phyloP scores from a whole-genome alignment of 2,888 invertebrate genomes.

The Dolichomitus sp. region DNA sequence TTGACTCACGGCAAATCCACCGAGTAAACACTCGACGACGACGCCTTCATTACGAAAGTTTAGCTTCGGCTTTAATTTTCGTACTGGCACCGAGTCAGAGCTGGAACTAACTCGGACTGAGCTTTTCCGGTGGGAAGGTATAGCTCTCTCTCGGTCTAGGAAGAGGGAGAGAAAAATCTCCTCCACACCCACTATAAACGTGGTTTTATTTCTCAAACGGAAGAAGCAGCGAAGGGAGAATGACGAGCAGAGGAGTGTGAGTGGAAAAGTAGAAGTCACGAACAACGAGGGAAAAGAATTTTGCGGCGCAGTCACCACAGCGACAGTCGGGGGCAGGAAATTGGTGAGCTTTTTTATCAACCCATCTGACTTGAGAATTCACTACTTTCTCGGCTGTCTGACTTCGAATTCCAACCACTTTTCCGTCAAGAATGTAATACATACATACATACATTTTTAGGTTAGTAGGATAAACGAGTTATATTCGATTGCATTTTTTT shows the following conservation, averaged over 20 bases:
- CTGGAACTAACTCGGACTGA: slow-evolving; percentile 72
- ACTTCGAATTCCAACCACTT: neutral
- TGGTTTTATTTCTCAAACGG: slow-evolving; percentile 7
- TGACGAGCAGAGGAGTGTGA: neutral
- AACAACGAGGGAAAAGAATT: neutral
- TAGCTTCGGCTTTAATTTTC: slow-evolving; percentile 77
- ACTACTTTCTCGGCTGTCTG: neutral
- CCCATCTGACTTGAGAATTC: neutral
- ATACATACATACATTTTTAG: too few relatives aligned
- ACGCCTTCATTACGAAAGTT: slow-evolving; percentile 78
- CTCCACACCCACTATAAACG: slow-evolving; percentile 8
- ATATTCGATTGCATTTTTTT: too few relatives aligned
- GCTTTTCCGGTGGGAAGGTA: slow-evolving; percentile 68
- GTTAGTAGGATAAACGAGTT: too few relatives aligned
- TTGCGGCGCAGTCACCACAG: neutral
- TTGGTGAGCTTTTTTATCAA: neutral
- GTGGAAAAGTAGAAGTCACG: neutral
- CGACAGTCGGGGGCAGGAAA: neutral
- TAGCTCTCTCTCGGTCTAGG: slow-evolving; percentile 2
- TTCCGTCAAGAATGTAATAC: too few relatives aligned
- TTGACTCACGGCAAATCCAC: slow-evolving; percentile 72
- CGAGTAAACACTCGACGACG: slow-evolving; percentile 74
- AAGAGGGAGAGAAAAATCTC: neutral
- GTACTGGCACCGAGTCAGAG: slow-evolving; percentile 63
- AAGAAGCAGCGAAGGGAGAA: slow-evolving; percentile 25